Conservation (phyloP, 2,797 vertebrate genomes). For the Astyanax mexicanus region DNA sequence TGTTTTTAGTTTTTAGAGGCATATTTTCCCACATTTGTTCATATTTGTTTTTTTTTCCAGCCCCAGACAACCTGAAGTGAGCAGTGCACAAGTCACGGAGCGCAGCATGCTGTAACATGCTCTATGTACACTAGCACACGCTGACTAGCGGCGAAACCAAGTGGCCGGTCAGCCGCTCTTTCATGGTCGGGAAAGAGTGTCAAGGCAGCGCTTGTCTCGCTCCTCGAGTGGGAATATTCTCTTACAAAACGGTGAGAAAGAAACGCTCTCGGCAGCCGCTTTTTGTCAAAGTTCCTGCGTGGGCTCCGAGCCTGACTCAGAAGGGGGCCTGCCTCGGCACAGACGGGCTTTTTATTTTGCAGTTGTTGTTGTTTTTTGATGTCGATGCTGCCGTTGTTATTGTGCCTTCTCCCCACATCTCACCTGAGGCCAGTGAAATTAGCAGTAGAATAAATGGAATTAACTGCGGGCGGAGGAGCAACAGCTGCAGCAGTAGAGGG, state of each 20-base stretch:
- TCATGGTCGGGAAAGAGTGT: slow-evolving; percentile 12
- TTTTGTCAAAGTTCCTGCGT: slow-evolving; percentile 68
- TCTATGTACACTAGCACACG: slow-evolving; percentile 2
- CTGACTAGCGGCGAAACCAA: slow-evolving; percentile 23
- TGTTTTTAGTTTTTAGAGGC: neutral
- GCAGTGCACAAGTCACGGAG: neutral
- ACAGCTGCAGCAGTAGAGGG: slow-evolving; percentile 77
- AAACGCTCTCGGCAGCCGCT: slow-evolving; percentile 52
- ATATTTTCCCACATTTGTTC: neutral
- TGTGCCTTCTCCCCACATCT: slow-evolving; percentile 67
- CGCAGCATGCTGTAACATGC: slow-evolving; percentile 9
- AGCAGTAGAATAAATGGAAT: slow-evolving; percentile 81
- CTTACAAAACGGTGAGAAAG: slow-evolving; percentile 54
- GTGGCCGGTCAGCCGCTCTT: slow-evolving; percentile 11
- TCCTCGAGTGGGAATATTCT: slow-evolving; percentile 47
- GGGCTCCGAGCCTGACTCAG: slow-evolving; percentile 57
- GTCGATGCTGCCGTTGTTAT: slow-evolving; percentile 60
- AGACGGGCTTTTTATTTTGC: slow-evolving; percentile 71
- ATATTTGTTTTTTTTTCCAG: neutral
- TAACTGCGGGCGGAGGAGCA: slow-evolving; percentile 75
- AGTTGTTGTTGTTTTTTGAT: slow-evolving; percentile 70
- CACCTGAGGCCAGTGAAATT: slow-evolving; percentile 79
- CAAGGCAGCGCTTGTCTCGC: slow-evolving; percentile 20
- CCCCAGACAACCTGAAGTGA: neutral
- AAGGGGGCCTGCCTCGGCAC: slow-evolving; percentile 64